These are phyloP conservation scores for Leucosticte australis DNA, from an alignment of 2,113 vertebrate genomes.

Conservation along the genomic window DNA sequence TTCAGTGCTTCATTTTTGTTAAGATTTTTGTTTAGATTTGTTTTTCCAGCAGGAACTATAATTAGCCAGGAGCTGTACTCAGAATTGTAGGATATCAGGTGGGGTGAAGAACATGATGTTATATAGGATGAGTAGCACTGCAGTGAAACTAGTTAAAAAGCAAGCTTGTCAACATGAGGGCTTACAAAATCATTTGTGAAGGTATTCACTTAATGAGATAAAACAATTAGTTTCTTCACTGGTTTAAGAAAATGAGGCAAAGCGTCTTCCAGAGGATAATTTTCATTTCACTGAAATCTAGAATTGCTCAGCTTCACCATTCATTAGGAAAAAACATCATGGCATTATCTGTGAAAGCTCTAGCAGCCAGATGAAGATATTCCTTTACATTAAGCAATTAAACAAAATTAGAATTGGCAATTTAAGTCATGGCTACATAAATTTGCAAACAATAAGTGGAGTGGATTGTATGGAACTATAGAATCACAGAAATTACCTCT, in stretches of 20 bases:
- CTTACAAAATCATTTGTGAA: constrained; percentile 9
- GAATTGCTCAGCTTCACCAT: neutral
- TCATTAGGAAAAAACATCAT: neutral
- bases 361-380: neutral
- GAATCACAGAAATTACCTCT: neutral
- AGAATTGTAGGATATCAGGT: neutral
- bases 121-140: neutral
- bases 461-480: neutral
- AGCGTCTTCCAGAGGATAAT: neutral
- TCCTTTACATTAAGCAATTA: neutral
- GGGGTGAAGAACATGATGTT: neutral
- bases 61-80: neutral
- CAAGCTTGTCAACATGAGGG: neutral
- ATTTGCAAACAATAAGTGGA: neutral
- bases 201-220: neutral
- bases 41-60: neutral
- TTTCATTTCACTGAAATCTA: neutral
- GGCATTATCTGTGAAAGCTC: neutral
- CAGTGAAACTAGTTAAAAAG: neutral
- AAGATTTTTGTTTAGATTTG: neutral
- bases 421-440: neutral
- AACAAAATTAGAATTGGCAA: neutral
- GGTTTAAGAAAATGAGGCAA: neutral
- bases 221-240: neutral
- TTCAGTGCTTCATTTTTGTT: neutral